Evolutionary conservation across 1,140 invertebrate species (phyloP), one percentile per base, ranked within the genome.

Genomic region (Musca domestica): DNA sequence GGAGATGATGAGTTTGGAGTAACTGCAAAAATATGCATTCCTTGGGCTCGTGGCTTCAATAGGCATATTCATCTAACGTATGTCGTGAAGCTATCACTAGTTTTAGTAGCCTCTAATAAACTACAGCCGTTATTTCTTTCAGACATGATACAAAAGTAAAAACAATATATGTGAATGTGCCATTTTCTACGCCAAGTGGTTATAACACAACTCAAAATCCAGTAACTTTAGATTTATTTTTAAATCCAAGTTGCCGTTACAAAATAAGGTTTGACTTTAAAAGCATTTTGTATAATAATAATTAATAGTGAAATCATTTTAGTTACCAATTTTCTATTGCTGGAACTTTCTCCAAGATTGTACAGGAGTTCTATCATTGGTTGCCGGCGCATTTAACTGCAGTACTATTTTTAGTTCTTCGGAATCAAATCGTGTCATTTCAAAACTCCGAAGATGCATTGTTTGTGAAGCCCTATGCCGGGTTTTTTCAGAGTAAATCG

Each of bases 31-130:
- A 72, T 91, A 7, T 81, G 86, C 52, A 87, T 89, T 23, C 87
- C 87, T 2, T 90, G 89, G 88, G 86, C 85, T 14, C 74, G 82
- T 5, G 87, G 87, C 71, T 83, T 86, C 66, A 86, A 87, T 47
- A 84, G 86, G 66, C 85, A 86, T 73, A 82, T 85, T 71, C 86
- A 86, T 74, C 84, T 90, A 61, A 87, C 86, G 83, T 88, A 81
- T 82, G 85, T 82, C 30, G 19, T 68, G 19, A 69, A 61, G 34
- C 34, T n/a, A n/a, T n/a, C n/a, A n/a, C n/a, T n/a, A n/a, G n/a
- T n/a, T n/a, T n/a, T n/a, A n/a, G n/a, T n/a, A n/a, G n/a, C n/a
- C n/a, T n/a, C n/a, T n/a, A n/a, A n/a, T n/a, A 5, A 41, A 41
- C 34, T 30, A 4, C 34, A 41, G 2, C 10, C 63, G 67, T 64